These are phyloP conservation scores for Hemistola chrysoprasaria DNA, from an alignment of 2,888 invertebrate species.

Conservation along the genomic window DNA sequence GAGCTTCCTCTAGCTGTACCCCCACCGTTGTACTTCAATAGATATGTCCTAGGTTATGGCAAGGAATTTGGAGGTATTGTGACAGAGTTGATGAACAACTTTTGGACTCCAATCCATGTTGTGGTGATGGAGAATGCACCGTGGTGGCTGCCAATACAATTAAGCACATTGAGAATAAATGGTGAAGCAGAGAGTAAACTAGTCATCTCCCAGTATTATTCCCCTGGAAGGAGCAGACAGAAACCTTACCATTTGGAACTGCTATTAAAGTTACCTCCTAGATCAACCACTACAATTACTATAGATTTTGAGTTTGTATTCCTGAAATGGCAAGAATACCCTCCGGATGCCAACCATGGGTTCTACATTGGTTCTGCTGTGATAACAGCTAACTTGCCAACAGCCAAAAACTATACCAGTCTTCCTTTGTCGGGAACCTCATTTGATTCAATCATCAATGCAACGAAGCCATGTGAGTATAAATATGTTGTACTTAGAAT, in stretches of 20 bases:
- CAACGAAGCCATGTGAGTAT: conserved; percentile 78
- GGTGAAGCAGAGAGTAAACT: conserved; percentile 82
- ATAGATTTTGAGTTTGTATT: conserved; percentile 97
- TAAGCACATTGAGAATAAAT: conserved; percentile 91
- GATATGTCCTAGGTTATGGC: conserved; percentile 94
- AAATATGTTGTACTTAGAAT: conserved; percentile 1
- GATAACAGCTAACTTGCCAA: conserved; percentile 89
- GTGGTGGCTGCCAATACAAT: conserved; percentile 94
- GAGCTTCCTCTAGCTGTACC: conserved; percentile 76
- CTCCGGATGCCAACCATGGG: conserved; percentile 99
- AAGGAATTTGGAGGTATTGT: conserved; percentile 95
- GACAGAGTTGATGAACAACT: conserved; percentile 91
- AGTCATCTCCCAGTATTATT: conserved; percentile 77
- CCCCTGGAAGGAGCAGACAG: conserved; percentile 91
- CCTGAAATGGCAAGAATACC: conserved; percentile 99
- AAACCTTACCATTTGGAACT: conserved; percentile 95
- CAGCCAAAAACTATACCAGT: conserved; percentile 90
- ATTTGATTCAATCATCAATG: conserved; percentile 85
- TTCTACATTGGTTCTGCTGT: conserved; percentile 96
- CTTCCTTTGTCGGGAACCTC: conserved; percentile 87
- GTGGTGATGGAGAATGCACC: conserved; percentile 95
- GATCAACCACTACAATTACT: conserved; percentile 90
- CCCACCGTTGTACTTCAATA: conserved; percentile 89
- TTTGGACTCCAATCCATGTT: conserved; percentile 88
- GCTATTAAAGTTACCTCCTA: conserved; percentile 89